phyloP scores from a whole-genome alignment of 2,888 invertebrate genomes.

The Notodonta ziczac region DNA sequence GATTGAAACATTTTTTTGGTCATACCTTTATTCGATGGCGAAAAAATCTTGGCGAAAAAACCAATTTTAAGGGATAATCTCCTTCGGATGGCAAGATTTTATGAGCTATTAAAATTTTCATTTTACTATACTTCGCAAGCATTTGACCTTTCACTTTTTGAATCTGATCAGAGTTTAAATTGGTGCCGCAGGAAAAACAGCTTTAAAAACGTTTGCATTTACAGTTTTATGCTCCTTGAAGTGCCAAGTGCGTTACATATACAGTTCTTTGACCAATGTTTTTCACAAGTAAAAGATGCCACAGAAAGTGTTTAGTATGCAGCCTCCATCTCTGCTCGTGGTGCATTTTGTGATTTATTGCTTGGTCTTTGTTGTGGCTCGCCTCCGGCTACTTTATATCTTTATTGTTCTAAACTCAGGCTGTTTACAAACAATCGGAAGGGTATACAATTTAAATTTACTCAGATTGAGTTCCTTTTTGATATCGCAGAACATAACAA shows the following conservation, averaged over 20 bases:
- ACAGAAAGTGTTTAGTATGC: conserved; percentile 9
- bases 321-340: conserved; percentile 23
- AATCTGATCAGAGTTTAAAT: neutral
- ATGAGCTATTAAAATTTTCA: too few species aligned
- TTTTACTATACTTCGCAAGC: too few species aligned
- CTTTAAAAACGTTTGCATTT: neutral
- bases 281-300: neutral
- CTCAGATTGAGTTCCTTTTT: conserved; percentile 25
- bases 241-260: neutral
- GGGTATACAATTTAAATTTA: conserved; percentile 34
- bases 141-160: too few species aligned
- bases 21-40: neutral
- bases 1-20: neutral
- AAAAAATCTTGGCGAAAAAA: neutral
- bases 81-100: too few species aligned
- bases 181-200: neutral
- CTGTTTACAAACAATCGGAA: conserved; percentile 42
- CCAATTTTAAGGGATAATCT: too few species aligned
- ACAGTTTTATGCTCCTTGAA: neutral
- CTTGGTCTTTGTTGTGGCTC: conserved; percentile 19
- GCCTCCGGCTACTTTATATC: conserved; percentile 33
- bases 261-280: conserved; percentile 3
- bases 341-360: conserved; percentile 32
- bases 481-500: conserved; percentile 12
- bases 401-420: conserved; percentile 42